phyloP scores from a whole-genome alignment of 1,140 invertebrate genomes.

The Condylostylus longicornis region DNA sequence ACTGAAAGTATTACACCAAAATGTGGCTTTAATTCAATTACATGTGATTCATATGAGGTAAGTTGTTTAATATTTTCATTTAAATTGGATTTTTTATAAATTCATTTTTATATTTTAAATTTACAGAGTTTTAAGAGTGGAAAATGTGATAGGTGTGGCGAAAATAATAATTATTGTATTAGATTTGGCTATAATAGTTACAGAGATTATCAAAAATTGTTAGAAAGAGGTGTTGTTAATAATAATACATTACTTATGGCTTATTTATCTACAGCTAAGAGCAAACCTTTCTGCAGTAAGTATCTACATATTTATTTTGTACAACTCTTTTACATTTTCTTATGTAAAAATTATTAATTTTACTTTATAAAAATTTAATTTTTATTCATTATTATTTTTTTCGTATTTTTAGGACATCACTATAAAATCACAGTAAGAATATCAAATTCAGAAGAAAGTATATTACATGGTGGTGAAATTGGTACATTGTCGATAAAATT shows the following conservation, averaged over 20 bases:
- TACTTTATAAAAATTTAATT: not conserved
- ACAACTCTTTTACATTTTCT: too few species aligned
- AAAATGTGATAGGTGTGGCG: slow-evolving; percentile 55
- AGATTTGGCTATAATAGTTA: slow-evolving; percentile 50
- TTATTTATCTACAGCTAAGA: slow-evolving; percentile 51
- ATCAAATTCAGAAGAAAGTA: slow-evolving; percentile 53
- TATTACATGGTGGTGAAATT: slow-evolving; percentile 59
- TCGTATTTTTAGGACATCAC: slow-evolving; percentile 45
- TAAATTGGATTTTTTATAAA: not conserved
- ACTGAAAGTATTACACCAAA: slow-evolving; percentile 64
- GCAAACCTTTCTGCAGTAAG: slow-evolving; percentile 62
- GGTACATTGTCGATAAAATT: slow-evolving; percentile 47
- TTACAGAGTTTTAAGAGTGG: slow-evolving; percentile 51
- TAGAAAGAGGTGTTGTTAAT: slow-evolving; percentile 27
- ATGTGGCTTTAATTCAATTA: slow-evolving; percentile 59
- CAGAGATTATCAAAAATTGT: slow-evolving; percentile 34
- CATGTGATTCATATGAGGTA: slow-evolving; percentile 62
- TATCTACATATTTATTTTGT: slow-evolving; percentile 18
- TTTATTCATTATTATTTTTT: not conserved
- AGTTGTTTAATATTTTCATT: slow-evolving; percentile 4
- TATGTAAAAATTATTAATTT: slow-evolving; percentile 1
- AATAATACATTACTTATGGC: slow-evolving; percentile 41
- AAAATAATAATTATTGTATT: slow-evolving; percentile 45
- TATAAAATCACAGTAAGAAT: slow-evolving; percentile 58
- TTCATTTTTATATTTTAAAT: not conserved